Base-by-base conservation (phyloP, 1,140 invertebrate genomes). In the Cepaea nemoralis region DNA sequence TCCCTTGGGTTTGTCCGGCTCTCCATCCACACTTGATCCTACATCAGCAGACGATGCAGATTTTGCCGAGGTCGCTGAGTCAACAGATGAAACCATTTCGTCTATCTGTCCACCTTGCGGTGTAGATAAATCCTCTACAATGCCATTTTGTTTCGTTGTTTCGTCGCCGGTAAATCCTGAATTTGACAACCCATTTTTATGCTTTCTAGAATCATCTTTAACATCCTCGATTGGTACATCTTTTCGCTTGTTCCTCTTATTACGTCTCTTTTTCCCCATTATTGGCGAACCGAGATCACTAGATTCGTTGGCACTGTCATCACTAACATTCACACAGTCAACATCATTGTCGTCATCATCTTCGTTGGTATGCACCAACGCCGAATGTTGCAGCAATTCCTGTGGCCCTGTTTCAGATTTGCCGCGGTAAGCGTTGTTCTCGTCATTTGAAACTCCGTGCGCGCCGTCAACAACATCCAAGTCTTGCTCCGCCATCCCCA, bases 151-250 rank as follows among this genome's bases (percentile, higher is more conserved):
- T 31, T 27, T 55, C 40, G 31, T 75, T 75, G 45, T n/a, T n/a
- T 67, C 39, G 71, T 81, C 75, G 37, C 40, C 59, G 79, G 33
- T 40, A n/a, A 63, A 59, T 74, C 66, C 37, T 19, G 70, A 71
- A 22, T 39, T 48, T 67, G 24, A 22, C 42, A 35, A 27, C 66
- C 79, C 35, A 35, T 45, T 35, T 40, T 63, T 48, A 27, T 63
- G 5, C 6, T n/a, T 31, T 39, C n/a, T 37, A 55, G 37, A 50
- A 37, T 22, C 22, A 19, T 10, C 31, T 5, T 27, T 40, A 35
- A 37, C 67, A 35, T 67, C 27, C 19, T 55, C 27, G 8, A 6
- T 22, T 16, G 10, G 33, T 5, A n/a, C 24, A 6, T 67, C 71
- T 37, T 31, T 14, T 22, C 14, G 27, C 27, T 63, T 63, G 27